Conservation (phyloP, 2,797 vertebrate species). For the Hydrolagus colliei region DNA sequence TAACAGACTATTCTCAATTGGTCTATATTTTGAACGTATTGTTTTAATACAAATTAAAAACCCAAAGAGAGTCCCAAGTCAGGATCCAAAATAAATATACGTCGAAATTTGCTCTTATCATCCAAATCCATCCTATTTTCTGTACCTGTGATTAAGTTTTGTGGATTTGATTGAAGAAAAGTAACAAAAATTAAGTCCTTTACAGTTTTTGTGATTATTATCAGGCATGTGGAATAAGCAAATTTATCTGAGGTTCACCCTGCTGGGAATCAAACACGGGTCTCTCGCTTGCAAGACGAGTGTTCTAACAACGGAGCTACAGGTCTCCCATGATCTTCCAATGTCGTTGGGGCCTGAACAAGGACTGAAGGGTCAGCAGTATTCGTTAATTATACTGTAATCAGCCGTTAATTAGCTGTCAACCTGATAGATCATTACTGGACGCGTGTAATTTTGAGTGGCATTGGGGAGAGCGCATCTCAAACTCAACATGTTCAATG, state of each 20-base stretch:
- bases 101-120: neutral
- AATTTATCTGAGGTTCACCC: no score
- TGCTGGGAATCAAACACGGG: no score
- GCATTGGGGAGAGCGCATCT: constrained; percentile 37
- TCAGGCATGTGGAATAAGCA: no score
- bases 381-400: constrained; percentile 44
- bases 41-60: neutral
- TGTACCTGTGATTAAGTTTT: neutral
- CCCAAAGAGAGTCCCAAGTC: neutral
- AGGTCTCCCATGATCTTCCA: no score
- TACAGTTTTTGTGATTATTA: no score
- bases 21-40: neutral
- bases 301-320: no score
- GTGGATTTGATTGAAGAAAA: neutral
- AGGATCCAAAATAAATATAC: neutral
- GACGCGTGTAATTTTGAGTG: constrained; percentile 47
- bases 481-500: constrained; percentile 36
- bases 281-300: no score
- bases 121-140: neutral
- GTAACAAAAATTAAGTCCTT: no score
- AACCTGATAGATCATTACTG: constrained; percentile 45
- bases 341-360: neutral
- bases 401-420: constrained; percentile 48
- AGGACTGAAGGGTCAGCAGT: constrained; percentile 36
- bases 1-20: neutral